phyloP scores from a whole-genome alignment of 1,140 invertebrate species.

The Archivesica marissinica region DNA sequence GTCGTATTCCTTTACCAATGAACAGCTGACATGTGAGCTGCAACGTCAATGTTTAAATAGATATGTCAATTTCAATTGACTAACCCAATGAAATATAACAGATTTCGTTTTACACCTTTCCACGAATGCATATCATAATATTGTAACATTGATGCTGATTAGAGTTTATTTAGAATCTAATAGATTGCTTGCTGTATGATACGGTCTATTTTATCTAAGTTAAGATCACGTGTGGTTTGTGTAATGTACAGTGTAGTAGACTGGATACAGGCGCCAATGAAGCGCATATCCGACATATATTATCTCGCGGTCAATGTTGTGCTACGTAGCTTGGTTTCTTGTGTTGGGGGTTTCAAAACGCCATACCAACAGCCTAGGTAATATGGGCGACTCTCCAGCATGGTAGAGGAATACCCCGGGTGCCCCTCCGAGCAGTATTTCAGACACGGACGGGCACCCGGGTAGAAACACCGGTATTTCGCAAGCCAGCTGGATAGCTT shows the following conservation, averaged over 20 bases:
- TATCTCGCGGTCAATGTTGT: too few species aligned
- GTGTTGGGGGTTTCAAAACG: too few species aligned
- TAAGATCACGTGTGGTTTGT: conserved; percentile 31
- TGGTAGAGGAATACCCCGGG: too few species aligned
- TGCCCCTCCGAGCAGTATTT: too few species aligned
- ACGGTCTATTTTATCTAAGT: conserved; percentile 7
- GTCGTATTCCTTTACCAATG: not conserved
- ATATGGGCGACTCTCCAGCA: too few species aligned
- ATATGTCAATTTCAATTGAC: conserved; percentile 40
- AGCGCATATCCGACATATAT: too few species aligned
- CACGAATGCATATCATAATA: conserved; percentile 41
- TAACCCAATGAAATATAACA: not conserved
- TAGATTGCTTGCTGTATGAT: conserved; percentile 53
- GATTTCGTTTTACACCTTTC: conserved; percentile 38
- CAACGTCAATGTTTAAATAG: conserved; percentile 42
- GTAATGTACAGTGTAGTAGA: conserved; percentile 21
- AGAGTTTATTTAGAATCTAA: conserved; percentile 40
- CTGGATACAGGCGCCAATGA: conserved; percentile 22
- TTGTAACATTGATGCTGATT: conserved; percentile 18
- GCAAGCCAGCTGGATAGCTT: too few species aligned
- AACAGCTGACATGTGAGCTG: conserved; percentile 4
- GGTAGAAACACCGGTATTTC: too few species aligned
- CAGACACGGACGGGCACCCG: too few species aligned
- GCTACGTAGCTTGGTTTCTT: too few species aligned
- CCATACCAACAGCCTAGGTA: too few species aligned